Evolutionary conservation across 2,113 vertebrate species (phyloP), one percentile per base, ranked within the genome.

Genomic region (Oxyruncus cristatus): DNA sequence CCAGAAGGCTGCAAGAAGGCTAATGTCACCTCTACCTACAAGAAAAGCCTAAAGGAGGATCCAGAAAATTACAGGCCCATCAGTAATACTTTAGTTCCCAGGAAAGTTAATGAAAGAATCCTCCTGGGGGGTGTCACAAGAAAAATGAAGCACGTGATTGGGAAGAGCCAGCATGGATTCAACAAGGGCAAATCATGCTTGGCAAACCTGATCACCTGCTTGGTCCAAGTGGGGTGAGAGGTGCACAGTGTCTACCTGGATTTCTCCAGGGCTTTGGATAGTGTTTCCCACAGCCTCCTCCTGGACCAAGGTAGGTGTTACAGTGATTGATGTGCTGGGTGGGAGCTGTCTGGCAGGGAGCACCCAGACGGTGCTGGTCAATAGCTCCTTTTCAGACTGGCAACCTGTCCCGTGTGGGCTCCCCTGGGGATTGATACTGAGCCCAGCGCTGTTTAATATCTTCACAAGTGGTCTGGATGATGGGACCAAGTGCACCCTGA

Each of bases 161-260:
- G 56, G n/a, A 80, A 71, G 75, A 84, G 30, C 26, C 35, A 55
- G 22, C 12, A 70, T 19, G 41, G 41, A 63, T 76, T 90, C 63
- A 55, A 27, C 9, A 23, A 13, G 21, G 30, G 35, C 14, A 56
- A 63, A 32, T 20, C 0, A 1, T 63, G 12, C 41, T 35, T 83
- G 55, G 41, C 41, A 83, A 65, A 90, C 11, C 30, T 49, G 21
- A 37, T 63, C 9, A 30, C 55, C 35, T 41, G 46, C n/a, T 85
- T 0, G 0, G 28, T 39, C 27, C 24, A 33, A 8, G 26, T 13
- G 42, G 7, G 49, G 6, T 0, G 0, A 46, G 16, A 0, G 0
- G 28, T 0, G 0, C 2, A 6, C 13, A 16, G 11, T 11, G 32
- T 17, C 41, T 26, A 26, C 53, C 16, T 74, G 55, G 21, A 41